Base-by-base conservation (phyloP, 2,113 vertebrate genomes). In the Bujurquina vittata region DNA sequence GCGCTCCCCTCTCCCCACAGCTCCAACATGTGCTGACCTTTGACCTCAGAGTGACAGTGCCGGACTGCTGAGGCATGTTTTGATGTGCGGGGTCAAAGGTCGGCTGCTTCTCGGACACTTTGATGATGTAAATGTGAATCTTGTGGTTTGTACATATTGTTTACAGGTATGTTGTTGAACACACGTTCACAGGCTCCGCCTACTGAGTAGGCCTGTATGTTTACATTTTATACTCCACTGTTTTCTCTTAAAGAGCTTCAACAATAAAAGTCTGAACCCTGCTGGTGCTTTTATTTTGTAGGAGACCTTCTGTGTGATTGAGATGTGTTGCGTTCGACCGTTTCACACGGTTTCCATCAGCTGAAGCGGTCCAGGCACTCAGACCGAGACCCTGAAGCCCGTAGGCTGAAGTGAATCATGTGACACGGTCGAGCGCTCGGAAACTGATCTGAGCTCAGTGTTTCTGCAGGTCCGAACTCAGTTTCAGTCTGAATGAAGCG, bases 151-250 rank as follows among this genome's bases (percentile, higher is more conserved):
- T 97, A 96, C 94, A 97, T 97, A 96, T 96, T 95, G 96, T 87
- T 77, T 73, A 75, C 76, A 59, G 40, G 35, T n/a, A 37, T 61
- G 49, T 46, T 17, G 4, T 1, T 77, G 78, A 62, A 59, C 46
- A 61, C 15, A 15, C 6, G 14, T 54, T 59, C 35, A 49, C 52
- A 0, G 1, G 73, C 60, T 97, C 59, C 76, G 96, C 97, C 98
- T 99, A 98, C 98, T 97, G 96, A 96, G 98, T 99, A 99, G 98
- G 97, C 96, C 97, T 97, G 94, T 97, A 96, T 97, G 96, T 97
- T 96, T 96, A 97, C 96, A 96, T 97, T 96, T 96, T 96, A 95
- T 96, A 96, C 96, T 87, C 96, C 97, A 98, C 96, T 95, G 96
- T 97, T 97, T 97, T 95, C 96, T 95, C 40, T 67, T 12, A 46